Evolutionary conservation across 1,140 invertebrate species (phyloP), one percentile per base, ranked within the genome.

Genomic region (Brachionus plicatilis): DNA sequence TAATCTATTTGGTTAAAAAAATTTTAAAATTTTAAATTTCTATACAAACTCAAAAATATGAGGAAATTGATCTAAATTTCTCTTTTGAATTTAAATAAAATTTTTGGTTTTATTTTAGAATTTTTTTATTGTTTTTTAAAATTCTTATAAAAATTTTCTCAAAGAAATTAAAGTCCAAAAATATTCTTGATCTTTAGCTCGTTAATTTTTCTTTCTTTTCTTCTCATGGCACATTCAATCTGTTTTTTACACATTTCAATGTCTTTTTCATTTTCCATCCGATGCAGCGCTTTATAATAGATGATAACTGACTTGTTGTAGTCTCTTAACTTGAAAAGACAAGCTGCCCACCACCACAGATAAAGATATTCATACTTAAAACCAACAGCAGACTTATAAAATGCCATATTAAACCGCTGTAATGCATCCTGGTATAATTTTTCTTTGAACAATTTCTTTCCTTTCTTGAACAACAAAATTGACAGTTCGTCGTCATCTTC

Each of bases 311-410:
- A 37, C 43, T 43, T 72, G 43, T 17, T 41, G 9, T 41, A 72
- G 12, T 72, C 68, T 72, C 17, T 72, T 17, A 72, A n/a, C 41
- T 72, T 37, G 24, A 43, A 72, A 14, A 72, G 43, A 72, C 68
- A 41, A 8, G 68, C 68, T 43, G 68, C 68, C 68, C 68, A 72
- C 68, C 68, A 72, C 68, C 68, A 72, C 41, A 72, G 47, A 72
- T 72, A 72, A 17, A 72, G 33, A 72, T 72, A 72, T 43, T 72
- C 68, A 43, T 72, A 41, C 43, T 72, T 17, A 20, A n/a, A 72
- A 1, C 68, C 68, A 17, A 72, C 37, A 24, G 68, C 17, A 43
- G 27, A 72, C 43, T 72, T 72, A 72, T 72, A 72, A 72, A 41
- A 72, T 41, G 68, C 68, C 33, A 72, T 43, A 43, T 72, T 72